Base-by-base conservation (phyloP, 2,888 invertebrate genomes). In the Dasypolia templi region DNA sequence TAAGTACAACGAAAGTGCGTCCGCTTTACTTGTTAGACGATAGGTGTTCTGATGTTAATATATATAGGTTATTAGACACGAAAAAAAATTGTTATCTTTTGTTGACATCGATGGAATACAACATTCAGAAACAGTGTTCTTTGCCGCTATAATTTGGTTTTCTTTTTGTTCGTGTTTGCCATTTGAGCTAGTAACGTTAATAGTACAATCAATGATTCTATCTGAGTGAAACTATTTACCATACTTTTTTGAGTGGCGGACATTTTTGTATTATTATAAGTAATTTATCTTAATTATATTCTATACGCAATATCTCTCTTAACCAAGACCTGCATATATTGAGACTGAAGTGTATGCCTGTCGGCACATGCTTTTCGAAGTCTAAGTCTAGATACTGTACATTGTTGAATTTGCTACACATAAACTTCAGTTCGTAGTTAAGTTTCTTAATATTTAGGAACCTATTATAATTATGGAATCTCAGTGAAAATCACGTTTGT, bases 261-360 rank as follows among this genome's bases (percentile, higher is more conserved):
- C 44, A 19, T 46, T 46, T 46, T 19, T 46, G 17, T 46, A 0
- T 46, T 46, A 46, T 44, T 44, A 17, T 44, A 44, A 5, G 44
- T 44, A 44, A 44, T 44, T 44, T 17, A 14, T 44, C 17, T 44
- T 5, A 44, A 44, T 55, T 55, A 55, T 51, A 67, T 32, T 67
- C 44, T 44, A 44, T 56, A 22, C 58, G 46, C 26, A 67, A 44
- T 67, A 67, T 44, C 58, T 67, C 58, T 58, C 67, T 67, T 17
- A 67, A 11, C 56, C 32, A 56, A 35, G 58, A 67, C 14, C 67
- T 56, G 58, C 58, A 58, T 46, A 67, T 26, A 55, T 58, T 46
- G 9, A 58, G n/a, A 46, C 32, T n/a, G 35, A 67, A 67, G 32
- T 67, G 22, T 46, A 32, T 58, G 9, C 44, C 58, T 14, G 12